phyloP scores from a whole-genome alignment of 2,113 vertebrate genomes.

The Bagarius yarrelli region DNA sequence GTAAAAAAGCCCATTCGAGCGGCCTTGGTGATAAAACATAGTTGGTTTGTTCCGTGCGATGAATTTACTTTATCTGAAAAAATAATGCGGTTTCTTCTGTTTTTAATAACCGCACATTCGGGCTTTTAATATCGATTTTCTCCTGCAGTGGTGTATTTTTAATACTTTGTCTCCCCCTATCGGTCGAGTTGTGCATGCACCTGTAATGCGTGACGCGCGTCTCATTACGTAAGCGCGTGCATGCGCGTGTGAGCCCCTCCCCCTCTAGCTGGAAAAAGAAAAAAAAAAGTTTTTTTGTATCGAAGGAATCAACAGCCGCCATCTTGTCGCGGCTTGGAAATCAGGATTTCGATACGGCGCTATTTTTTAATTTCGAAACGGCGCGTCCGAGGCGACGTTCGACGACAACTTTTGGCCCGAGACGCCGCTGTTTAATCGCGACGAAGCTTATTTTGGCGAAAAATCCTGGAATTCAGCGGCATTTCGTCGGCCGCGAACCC shows the following conservation, averaged over 20 bases:
- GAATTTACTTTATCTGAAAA: background rate
- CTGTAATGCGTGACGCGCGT: conserved; percentile 48
- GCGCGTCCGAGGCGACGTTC: conserved; percentile 67
- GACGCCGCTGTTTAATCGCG: conserved; percentile 57
- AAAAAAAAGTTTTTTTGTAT: conserved; percentile 85
- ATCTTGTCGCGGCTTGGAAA: conserved; percentile 92
- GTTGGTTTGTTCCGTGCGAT: background rate
- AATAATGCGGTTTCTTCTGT: background rate
- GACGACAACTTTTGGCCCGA: conserved; percentile 64
- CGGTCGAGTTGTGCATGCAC: background rate
- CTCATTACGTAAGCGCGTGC: conserved; percentile 73
- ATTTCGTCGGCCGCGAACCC: conserved; percentile 68
- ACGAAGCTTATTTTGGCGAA: conserved; percentile 65
- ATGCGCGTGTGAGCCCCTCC: conserved; percentile 80
- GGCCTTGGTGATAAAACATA: background rate
- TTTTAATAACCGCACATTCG: too few species aligned
- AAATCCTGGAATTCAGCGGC: conserved; percentile 64
- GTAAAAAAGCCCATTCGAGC: background rate
- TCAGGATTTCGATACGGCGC: conserved; percentile 79
- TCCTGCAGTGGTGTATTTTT: background rate
- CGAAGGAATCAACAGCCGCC: conserved; percentile 96
- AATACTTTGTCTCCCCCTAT: conserved; percentile 35
- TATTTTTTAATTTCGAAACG: conserved; percentile 66
- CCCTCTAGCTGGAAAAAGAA: conserved; percentile 86
- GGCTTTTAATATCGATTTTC: too few species aligned